phyloP scores from a whole-genome alignment of 2,888 invertebrate species.

The Oxytorus armatus region DNA sequence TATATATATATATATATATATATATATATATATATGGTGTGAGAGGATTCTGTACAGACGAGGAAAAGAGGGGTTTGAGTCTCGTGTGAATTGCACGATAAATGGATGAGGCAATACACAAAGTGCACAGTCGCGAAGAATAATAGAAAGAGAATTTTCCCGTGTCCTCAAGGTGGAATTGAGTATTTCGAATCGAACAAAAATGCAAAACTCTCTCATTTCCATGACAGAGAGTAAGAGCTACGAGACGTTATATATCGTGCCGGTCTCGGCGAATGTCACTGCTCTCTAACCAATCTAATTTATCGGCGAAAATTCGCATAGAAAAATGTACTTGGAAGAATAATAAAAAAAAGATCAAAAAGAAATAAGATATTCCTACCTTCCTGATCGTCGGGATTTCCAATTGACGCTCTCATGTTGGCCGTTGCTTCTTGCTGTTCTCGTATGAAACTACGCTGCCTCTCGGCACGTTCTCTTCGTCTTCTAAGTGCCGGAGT shows the following conservation, averaged over 20 bases:
- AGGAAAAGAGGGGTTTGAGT: conserved; percentile 5
- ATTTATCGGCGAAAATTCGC: conserved; percentile 37
- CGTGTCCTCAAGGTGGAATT: neutral
- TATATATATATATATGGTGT: neutral
- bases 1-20: neutral
- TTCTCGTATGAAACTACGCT: conserved; percentile 93
- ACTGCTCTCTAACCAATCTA: conserved; percentile 41
- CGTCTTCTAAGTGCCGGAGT: conserved; percentile 92
- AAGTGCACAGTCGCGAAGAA: conserved; percentile 62
- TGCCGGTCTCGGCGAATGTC: conserved; percentile 42
- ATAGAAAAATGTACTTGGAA: conserved; percentile 11
- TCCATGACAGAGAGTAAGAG: conserved; percentile 59
- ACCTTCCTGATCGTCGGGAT: conserved; percentile 82
- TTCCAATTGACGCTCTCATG: conserved; percentile 83
- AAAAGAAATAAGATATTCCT: conserved; percentile 67
- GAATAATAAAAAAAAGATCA: conserved; percentile 28
- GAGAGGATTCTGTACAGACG: neutral
- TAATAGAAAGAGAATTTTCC: conserved; percentile 50
- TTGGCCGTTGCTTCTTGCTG: conserved; percentile 89
- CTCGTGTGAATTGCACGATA: conserved; percentile 57
- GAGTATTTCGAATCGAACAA: conserved; percentile 56
- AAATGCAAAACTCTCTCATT: conserved; percentile 60
- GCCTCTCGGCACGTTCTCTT: conserved; percentile 93
- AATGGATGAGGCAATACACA: conserved; percentile 63
- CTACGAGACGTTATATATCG: neutral